Conservation (phyloP, 2,888 invertebrate genomes). For the Lithophane socia region DNA sequence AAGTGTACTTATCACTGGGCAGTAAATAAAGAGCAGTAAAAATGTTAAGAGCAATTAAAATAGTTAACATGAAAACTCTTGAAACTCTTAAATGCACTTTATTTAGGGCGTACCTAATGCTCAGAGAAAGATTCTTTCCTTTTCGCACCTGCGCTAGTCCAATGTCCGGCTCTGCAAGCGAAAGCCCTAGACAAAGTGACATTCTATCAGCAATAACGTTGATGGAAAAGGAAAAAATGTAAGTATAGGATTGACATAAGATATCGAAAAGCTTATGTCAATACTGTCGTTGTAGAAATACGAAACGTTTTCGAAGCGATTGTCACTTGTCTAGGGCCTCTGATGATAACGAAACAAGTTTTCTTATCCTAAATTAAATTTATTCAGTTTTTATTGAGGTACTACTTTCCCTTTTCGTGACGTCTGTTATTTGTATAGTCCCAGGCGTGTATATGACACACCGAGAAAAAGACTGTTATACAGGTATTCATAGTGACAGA, state of each 20-base stretch:
- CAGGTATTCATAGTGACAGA: background rate
- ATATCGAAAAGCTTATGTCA: too few relatives aligned
- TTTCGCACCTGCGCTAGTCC: slow-evolving; percentile 4
- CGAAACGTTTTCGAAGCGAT: too few relatives aligned
- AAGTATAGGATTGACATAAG: too few relatives aligned
- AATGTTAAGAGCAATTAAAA: too few relatives aligned
- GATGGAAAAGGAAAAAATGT: too few relatives aligned
- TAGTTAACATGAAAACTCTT: too few relatives aligned
- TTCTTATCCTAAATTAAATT: background rate
- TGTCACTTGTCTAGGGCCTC: too few relatives aligned
- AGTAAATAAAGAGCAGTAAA: background rate
- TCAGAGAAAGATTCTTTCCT: background rate
- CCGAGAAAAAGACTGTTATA: background rate
- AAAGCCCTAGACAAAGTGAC: background rate
- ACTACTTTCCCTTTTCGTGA: background rate
- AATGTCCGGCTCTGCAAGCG: background rate
- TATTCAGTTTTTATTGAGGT: background rate
- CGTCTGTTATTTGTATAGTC: background rate
- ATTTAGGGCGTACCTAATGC: background rate
- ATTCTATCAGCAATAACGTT: too few relatives aligned
- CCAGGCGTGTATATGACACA: background rate
- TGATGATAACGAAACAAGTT: background rate
- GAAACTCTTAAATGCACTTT: too few relatives aligned
- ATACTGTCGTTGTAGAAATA: too few relatives aligned
- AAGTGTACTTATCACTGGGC: background rate